Conservation (phyloP, 1,140 invertebrate genomes). For the Drosophila insularis region DNA sequence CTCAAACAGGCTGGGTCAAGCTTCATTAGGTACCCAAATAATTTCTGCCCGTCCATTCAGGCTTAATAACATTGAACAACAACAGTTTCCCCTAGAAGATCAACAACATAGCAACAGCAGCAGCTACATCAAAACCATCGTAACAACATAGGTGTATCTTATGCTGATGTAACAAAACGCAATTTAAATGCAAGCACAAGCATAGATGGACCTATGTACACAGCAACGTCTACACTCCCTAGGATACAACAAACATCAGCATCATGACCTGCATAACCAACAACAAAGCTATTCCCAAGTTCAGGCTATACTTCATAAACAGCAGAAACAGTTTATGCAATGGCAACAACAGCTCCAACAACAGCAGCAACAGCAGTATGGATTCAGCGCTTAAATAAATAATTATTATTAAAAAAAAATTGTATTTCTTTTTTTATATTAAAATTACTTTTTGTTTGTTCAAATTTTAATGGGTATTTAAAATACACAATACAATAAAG, state of each 20-base stretch:
- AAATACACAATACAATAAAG: no score
- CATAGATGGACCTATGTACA: not conserved
- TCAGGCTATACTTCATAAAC: not conserved
- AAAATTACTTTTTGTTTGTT: no score
- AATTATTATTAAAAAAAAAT: no score
- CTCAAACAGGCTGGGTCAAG: not conserved
- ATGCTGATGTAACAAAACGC: not conserved
- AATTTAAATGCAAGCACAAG: not conserved
- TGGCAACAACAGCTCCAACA: not conserved
- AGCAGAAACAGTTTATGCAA: not conserved
- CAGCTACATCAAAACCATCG: not conserved
- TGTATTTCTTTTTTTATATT: no score
- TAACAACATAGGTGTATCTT: not conserved
- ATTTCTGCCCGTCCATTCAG: not conserved
- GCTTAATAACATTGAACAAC: not conserved
- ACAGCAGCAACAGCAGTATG: no score
- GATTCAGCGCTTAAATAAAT: no score
- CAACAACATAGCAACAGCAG: not conserved
- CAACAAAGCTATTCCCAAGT: not conserved
- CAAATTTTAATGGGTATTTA: no score
- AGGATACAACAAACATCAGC: not conserved
- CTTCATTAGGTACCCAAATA: not conserved
- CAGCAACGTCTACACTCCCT: not conserved
- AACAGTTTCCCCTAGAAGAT: not conserved
- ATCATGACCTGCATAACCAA: not conserved